Base-by-base conservation (phyloP, 2,113 vertebrate species). In the Mus spicilegus region DNA sequence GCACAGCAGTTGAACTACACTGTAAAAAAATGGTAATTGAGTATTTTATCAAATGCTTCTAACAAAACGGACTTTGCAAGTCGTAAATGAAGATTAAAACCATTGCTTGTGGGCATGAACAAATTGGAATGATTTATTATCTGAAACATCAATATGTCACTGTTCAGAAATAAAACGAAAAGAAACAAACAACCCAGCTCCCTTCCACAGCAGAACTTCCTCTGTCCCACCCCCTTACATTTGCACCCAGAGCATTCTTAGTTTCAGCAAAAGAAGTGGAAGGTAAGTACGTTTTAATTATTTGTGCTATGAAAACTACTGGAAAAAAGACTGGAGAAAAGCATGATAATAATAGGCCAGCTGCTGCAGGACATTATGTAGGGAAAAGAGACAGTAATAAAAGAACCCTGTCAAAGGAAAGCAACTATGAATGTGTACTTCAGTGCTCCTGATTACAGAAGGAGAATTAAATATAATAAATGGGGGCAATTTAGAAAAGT, bases 51-150 rank as follows among this genome's bases (percentile, higher is more conserved):
- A 98, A 98, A 99, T 58, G 97, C 98, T 98, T 98, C 98, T 98
- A 98, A 98, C 98, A 98, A 98, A 99, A 99, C 90, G 97, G 98
- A 99, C 98, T 98, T 98, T 99, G 98, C 97, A 97, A 99, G 98
- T 98, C 97, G 67, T 98, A 99, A 99, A 99, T 99, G 98, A 99
- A 99, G 98, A 99, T 99, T 99, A 99, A 99, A 99, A 98, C 98
- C 98, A 97, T 98, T 98, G 99, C 99, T 99, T 98, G 98, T 98
- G 98, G 98, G 97, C 98, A 98, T 97, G 98, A 98, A 99, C 98
- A 99, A 99, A 99, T 99, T 99, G 98, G 97, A 98, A 98, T 99
- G 98, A 99, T 99, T 99, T 99, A 99, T 99, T 99, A 99, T 98
- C 97, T 11, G 67, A 98, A 98, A 98, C 98, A 99, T 99, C 98